Conservation (phyloP, 2,113 vertebrate species). For the Tetrax tetrax region DNA sequence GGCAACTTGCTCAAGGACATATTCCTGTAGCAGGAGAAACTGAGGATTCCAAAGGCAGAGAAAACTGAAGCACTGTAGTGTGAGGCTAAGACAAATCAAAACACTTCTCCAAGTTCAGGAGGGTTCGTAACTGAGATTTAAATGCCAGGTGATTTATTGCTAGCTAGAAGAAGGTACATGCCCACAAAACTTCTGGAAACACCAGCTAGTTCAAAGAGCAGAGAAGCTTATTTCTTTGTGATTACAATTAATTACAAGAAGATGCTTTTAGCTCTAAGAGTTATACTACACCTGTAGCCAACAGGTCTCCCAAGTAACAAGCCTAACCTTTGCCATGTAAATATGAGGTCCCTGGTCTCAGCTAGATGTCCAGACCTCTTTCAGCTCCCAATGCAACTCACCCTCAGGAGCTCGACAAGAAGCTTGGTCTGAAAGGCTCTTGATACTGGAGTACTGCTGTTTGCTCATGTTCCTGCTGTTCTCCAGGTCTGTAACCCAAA, state of each 20-base stretch:
- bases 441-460: neutral
- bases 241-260: neutral
- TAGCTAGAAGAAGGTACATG: neutral
- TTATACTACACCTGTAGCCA: neutral
- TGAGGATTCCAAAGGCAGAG: neutral
- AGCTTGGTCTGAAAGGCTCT: neutral
- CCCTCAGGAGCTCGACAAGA: neutral
- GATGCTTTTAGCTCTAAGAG: neutral
- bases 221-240: neutral
- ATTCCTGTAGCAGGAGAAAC: neutral
- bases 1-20: neutral
- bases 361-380: neutral
- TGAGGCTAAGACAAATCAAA: neutral
- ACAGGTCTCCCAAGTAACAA: neutral
- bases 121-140: neutral
- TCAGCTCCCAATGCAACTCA: neutral
- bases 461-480: constrained; percentile 1
- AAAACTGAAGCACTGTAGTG: neutral
- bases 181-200: neutral
- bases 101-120: neutral
- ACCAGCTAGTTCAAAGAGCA: neutral
- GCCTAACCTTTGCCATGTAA: neutral
- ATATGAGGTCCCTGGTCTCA: neutral
- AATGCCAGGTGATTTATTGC: neutral
- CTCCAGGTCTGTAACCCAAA: neutral